A percentile compares a stretch with the other conserved stretches of the same genome.
Conservation (phyloP, 2,888 invertebrate genomes). For the Campoplex capitator region DNA sequence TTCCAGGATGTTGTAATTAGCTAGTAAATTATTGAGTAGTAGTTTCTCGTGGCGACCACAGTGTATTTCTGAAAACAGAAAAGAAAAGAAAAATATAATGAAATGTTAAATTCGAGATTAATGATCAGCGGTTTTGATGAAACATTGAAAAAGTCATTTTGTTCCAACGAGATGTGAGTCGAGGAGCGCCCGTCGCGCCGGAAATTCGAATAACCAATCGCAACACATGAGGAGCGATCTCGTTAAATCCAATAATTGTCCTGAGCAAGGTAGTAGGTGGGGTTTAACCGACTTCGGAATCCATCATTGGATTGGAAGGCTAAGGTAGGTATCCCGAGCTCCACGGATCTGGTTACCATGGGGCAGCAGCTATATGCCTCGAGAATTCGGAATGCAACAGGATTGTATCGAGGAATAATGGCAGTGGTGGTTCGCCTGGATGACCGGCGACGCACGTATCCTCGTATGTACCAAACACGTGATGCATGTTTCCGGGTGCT, state of each 20-base stretch:
- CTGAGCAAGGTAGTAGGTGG: constrained; percentile 64
- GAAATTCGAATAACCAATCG: constrained; percentile 16
- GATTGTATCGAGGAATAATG: constrained; percentile 74
- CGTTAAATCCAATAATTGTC: constrained; percentile 66
- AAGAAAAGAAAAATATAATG: not conserved
- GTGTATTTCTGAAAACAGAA: constrained; percentile 89
- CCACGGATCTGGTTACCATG: constrained; percentile 53
- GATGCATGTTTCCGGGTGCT: constrained; percentile 9
- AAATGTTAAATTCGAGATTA: not conserved
- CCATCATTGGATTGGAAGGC: constrained; percentile 26
- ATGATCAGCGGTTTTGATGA: not conserved
- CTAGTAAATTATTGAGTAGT: constrained; percentile 92
- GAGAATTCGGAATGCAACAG: constrained; percentile 78
- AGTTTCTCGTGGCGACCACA: constrained; percentile 96
- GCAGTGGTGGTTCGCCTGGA: constrained; percentile 61
- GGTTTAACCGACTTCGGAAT: constrained; percentile 68
- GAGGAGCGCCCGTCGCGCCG: not conserved
- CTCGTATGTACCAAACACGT: constrained; percentile 9
- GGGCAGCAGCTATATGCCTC: constrained; percentile 19
- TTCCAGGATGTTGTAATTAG: constrained; percentile 94
- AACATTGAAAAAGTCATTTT: not conserved
- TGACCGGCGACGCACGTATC: constrained; percentile 46
- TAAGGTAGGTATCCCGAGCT: constrained; percentile 18
- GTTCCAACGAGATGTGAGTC: not conserved
- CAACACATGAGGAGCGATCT: constrained; percentile 12